phyloP scores from a whole-genome alignment of 64 coral and sea anemone species.

The Hydrozoanthus tunicans region DNA sequence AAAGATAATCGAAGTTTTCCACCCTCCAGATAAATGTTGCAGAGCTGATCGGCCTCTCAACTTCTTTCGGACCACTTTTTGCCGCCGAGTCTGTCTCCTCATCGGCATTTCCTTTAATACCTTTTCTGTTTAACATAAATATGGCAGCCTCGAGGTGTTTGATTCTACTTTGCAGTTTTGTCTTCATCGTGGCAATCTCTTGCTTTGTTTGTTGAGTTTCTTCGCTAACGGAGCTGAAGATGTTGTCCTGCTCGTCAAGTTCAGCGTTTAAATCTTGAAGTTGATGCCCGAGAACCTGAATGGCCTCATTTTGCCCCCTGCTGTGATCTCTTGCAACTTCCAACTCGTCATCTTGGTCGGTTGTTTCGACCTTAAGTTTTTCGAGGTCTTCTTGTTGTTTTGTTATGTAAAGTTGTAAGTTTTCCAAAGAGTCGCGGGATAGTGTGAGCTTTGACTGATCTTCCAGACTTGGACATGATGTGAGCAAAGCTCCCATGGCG shows the following conservation, averaged over 20 bases:
- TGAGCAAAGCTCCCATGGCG: background rate
- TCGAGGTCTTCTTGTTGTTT: slow-evolving; percentile 22
- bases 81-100: background rate
- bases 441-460: background rate
- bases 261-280: background rate
- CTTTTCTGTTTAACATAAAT: too few species aligned
- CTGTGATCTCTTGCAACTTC: background rate
- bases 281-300: background rate
- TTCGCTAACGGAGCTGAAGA: background rate
- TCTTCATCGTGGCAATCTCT: background rate
- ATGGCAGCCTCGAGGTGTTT: background rate
- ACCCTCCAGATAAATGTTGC: slow-evolving; percentile 25
- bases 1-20: slow-evolving; percentile 2
- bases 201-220: background rate
- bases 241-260: background rate
- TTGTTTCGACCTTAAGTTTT: background rate
- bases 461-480: background rate
- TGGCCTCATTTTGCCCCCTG: background rate
- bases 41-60: background rate
- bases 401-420: background rate
- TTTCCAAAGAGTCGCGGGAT: background rate
- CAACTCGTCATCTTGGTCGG: background rate
- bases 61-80: background rate
- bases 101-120: background rate
- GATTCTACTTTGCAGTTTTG: background rate